These are phyloP conservation scores for Lacerta bilineata DNA, from an alignment of 2,797 vertebrate species.

Conservation along the genomic window DNA sequence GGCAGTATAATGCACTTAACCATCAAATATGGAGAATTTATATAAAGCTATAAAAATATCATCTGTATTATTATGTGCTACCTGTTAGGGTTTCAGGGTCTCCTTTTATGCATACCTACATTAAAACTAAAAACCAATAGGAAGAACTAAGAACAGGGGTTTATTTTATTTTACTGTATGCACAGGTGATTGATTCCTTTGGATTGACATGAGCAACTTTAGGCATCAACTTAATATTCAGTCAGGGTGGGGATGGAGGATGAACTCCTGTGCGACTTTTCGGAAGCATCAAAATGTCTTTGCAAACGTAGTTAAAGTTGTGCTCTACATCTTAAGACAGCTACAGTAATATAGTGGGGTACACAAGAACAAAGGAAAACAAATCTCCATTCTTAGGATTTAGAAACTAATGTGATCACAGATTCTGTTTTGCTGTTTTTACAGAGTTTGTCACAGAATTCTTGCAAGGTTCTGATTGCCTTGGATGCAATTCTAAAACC, in stretches of 20 bases:
- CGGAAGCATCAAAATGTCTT: background rate
- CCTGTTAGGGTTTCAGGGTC: conserved; percentile 52
- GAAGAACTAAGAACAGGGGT: conserved; percentile 12
- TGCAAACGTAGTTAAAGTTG: background rate
- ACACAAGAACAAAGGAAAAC: background rate
- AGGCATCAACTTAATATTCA: background rate
- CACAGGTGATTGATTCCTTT: background rate
- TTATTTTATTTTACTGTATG: conserved; percentile 3
- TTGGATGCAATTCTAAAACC: background rate
- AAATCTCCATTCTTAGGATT: background rate
- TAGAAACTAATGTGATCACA: background rate
- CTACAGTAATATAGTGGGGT: rapidly evolving
- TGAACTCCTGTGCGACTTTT: background rate
- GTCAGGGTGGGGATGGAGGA: background rate
- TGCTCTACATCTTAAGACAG: background rate
- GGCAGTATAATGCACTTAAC: conserved; percentile 25
- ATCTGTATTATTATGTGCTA: conserved; percentile 54
- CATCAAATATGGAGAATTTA: conserved; percentile 52
- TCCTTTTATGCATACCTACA: conserved; percentile 46
- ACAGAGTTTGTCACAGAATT: background rate
- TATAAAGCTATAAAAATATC: conserved; percentile 44
- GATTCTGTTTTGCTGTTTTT: background rate
- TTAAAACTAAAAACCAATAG: conserved; percentile 17
- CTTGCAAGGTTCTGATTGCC: background rate
- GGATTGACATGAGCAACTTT: background rate